These are phyloP conservation scores for Dendroctonus valens DNA, from an alignment of 1,140 invertebrate species.

Conservation along the genomic window DNA sequence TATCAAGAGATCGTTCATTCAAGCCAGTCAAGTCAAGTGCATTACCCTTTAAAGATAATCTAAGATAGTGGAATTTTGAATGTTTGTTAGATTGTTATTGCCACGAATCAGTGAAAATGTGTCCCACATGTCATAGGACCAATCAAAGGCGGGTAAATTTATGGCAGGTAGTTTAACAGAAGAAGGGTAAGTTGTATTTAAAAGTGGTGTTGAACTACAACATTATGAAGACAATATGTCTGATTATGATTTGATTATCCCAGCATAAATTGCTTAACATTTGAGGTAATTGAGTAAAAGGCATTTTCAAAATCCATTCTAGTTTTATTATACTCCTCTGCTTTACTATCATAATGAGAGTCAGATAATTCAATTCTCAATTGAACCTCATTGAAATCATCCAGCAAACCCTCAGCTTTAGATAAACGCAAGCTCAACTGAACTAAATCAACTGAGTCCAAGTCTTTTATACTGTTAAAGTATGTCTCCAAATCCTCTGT, in stretches of 20 bases:
- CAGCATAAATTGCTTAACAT: too few species aligned
- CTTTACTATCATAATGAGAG: background rate
- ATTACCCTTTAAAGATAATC: slow-evolving; percentile 12
- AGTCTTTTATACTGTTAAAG: slow-evolving; percentile 12
- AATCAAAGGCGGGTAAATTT: slow-evolving; percentile 16
- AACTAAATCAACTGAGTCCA: too few species aligned
- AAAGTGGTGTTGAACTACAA: background rate
- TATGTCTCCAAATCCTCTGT: slow-evolving; percentile 1
- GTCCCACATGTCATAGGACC: slow-evolving; percentile 13
- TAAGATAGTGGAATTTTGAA: slow-evolving; percentile 23
- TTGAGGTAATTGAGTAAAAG: slow-evolving; percentile 2
- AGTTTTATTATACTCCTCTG: background rate
- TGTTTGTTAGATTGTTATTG: slow-evolving; percentile 3
- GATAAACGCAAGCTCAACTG: background rate
- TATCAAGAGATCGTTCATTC: background rate
- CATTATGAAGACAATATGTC: background rate
- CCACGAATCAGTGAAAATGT: too few species aligned
- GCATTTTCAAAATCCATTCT: slow-evolving; percentile 10
- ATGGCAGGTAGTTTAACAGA: slow-evolving; percentile 11
- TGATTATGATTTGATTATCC: slow-evolving; percentile 3
- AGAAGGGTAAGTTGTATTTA: background rate
- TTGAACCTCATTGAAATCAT: slow-evolving; percentile 13
- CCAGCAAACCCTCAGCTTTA: background rate
- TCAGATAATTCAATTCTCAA: slow-evolving; percentile 5
- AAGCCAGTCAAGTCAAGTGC: background rate